These are phyloP conservation scores for Pelodiscus sinensis DNA, from an alignment of 2,113 vertebrate species.

Conservation along the genomic window DNA sequence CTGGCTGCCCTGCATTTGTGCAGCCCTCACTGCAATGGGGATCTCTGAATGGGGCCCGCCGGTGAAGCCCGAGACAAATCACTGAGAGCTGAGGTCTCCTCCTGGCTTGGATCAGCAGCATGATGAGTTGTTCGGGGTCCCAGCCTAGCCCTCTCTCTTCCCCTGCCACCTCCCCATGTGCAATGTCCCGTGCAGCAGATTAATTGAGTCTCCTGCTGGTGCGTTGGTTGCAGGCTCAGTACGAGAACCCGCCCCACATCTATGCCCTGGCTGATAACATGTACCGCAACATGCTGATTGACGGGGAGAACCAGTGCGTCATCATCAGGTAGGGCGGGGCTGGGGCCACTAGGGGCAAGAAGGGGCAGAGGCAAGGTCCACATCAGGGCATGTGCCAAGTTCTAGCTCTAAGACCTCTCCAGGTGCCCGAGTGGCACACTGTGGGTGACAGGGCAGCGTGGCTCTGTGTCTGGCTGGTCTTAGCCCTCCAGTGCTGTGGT, in stretches of 20 bases:
- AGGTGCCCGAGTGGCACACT: too few relatives aligned
- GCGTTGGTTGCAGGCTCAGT: conserved; percentile 87
- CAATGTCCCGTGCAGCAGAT: accelerated
- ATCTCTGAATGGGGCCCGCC: neutral
- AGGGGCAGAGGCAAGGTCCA: neutral
- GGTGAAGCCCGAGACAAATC: neutral
- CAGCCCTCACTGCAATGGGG: neutral
- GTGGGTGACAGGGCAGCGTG: neutral
- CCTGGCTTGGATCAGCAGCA: neutral
- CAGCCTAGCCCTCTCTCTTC: neutral
- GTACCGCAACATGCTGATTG: conserved; percentile 99
- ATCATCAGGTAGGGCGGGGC: conserved; percentile 84
- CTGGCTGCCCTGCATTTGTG: neutral
- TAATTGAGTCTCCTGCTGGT: neutral
- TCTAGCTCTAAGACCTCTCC: neutral
- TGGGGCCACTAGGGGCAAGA: neutral
- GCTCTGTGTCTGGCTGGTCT: neutral
- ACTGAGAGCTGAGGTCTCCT: neutral
- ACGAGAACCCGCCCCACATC: conserved; percentile 97
- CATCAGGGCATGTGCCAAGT: neutral
- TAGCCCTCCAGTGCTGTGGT: neutral
- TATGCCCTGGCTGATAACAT: conserved; percentile 96
- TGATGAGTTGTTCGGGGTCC: neutral
- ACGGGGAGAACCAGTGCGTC: conserved; percentile 95
- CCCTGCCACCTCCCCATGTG: neutral